Base-by-base conservation (phyloP, 2,113 vertebrate genomes). In the Euleptes europaea region DNA sequence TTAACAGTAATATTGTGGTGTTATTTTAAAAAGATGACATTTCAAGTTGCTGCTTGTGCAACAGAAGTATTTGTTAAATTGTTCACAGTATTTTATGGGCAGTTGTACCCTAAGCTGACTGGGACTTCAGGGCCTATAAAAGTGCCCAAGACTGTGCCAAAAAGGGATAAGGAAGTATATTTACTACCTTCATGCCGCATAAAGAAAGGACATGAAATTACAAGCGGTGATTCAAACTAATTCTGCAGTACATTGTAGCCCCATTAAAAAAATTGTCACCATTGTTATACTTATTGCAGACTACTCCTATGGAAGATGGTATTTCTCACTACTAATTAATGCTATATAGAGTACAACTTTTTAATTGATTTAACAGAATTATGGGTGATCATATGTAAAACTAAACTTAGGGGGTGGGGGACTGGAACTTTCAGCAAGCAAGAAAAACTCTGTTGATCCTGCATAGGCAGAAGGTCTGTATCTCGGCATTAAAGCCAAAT, bases 171-270 rank as follows among this genome's bases (percentile, higher is more conserved):
- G 72, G 26, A 86, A 67, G 15, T 38, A 88, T 85, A 35, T 82
- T 70, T 83, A 26, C 74, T 14, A 49, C 0, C 3, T 0, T 0
- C 1, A 63, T 60, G 13, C 9, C n/a, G 0, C 85, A 70, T 31
- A 72, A 77, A 84, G 51, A 72, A 15, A 49, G 86, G 11, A 88
- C 44, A 19, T 70, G 77, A 82, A 83, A 90, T 35, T 47, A 74
- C 51, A 83, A 33, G 26, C 5, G 73, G 23, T 5, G 54, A 5
- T 7, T 84, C 57, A 74, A 44, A 65, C 14, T 90, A 51, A 60
- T 54, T 72, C 72, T 69, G 66, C 75, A 17, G 54, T 13, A 0
- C 0, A 42, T 23, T 33, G 69, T 44, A 66, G 3, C 86, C 31
- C 66, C 71, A 78, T 8, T 21, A 1, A 38, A 82, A 31, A 40